Conservation (phyloP, 1,140 invertebrate species). For the Conus ventricosus region DNA sequence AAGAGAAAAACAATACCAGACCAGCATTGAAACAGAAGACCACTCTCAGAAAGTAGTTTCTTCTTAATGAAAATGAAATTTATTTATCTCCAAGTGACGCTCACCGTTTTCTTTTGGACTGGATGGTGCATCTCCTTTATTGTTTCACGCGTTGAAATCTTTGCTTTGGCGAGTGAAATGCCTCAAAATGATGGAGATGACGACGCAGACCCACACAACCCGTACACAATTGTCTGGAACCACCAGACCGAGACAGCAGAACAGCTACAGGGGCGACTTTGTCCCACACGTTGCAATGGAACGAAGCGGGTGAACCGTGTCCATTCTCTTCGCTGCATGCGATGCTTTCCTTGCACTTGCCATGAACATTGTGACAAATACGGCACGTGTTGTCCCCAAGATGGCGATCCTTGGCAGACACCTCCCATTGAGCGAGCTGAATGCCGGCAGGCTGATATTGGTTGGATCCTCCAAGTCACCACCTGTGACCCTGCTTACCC, state of each 20-base stretch:
- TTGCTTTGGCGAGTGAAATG: too few species aligned
- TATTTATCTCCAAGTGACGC: too few species aligned
- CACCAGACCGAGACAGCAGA: background rate
- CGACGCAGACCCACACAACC: too few species aligned
- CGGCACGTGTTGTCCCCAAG: background rate
- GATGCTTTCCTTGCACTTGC: conserved; percentile 9
- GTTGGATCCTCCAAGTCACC: background rate
- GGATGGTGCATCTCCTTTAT: too few species aligned
- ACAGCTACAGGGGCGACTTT: background rate
- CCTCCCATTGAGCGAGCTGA: background rate
- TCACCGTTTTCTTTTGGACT: too few species aligned
- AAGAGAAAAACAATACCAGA: too few species aligned
- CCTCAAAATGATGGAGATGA: too few species aligned
- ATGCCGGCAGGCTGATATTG: background rate
- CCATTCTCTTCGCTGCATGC: background rate
- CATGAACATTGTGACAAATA: background rate
- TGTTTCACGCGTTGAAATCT: too few species aligned
- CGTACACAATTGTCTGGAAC: background rate
- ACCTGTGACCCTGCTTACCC: background rate
- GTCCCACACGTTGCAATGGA: background rate
- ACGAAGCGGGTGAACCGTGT: background rate
- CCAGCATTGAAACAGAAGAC: too few species aligned
- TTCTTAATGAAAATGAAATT: too few species aligned
- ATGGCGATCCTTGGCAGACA: background rate
- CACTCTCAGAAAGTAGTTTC: too few species aligned